These are phyloP conservation scores for Heliocidaris tuberculata DNA, from an alignment of 35 echinoderm and acorn worm species.

Conservation along the genomic window DNA sequence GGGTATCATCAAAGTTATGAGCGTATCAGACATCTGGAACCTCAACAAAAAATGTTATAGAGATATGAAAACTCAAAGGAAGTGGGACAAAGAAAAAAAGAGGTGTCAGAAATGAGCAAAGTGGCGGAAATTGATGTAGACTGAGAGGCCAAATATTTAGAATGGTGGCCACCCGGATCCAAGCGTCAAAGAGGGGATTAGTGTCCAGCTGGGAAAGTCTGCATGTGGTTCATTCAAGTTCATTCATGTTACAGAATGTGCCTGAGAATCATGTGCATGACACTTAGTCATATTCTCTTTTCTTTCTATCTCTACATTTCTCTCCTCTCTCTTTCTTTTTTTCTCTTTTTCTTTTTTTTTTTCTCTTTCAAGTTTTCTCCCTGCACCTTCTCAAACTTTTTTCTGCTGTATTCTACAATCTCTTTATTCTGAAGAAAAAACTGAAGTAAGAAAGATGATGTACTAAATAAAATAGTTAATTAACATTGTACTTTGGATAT, in stretches of 20 bases:
- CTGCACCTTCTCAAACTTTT: neutral
- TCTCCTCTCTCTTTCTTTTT: neutral
- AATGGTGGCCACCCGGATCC: neutral
- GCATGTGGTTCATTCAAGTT: neutral
- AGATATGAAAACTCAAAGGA: neutral
- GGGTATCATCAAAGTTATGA: neutral
- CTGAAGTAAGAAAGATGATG: neutral
- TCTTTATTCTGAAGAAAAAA: neutral
- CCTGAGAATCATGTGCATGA: neutral
- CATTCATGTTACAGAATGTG: conserved; percentile 1
- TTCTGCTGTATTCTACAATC: neutral
- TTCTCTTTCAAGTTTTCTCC: neutral
- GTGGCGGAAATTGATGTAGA: neutral
- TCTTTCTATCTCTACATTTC: neutral
- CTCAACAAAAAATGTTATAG: neutral
- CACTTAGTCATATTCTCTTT: conserved; percentile 15
- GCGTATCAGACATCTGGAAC: neutral
- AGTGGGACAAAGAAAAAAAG: neutral
- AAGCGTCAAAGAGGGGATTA: neutral
- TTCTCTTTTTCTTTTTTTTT: no score
- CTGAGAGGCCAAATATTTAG: neutral
- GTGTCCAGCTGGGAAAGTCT: neutral
- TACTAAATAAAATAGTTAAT: neutral
- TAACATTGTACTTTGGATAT: neutral
- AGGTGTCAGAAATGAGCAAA: neutral